Base-by-base conservation (phyloP, 2,113 vertebrate genomes). In the Scomber japonicus region DNA sequence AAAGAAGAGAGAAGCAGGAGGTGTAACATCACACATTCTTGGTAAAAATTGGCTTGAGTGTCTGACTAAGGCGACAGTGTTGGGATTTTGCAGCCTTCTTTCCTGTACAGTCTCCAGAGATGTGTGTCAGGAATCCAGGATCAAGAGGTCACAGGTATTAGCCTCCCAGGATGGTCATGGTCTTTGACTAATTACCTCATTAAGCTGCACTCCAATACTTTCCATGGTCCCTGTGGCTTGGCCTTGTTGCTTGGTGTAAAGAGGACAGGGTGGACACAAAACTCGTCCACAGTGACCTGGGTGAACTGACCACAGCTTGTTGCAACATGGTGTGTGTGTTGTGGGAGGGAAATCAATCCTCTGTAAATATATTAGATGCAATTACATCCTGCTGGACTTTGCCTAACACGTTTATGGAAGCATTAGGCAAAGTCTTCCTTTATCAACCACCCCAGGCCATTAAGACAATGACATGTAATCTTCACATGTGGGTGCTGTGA, bases 121-220 rank as follows among this genome's bases (percentile, higher is more conserved):
- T 45, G 46, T 84, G 88, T 88, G 91, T 90, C 85, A 91, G 89
- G 89, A 90, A 88, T 88, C 86, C 51, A 75, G 88, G 91, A 90
- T 93, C 91, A 92, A 89, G 92, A 91, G 92, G 93, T 94, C 92
- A 85, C 93, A 93, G 93, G 92, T 94, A 93, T 95, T 94, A 94
- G 88, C 93, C 91, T 93, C 87, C 85, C 49, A 84, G 90, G 91
- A 88, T 89, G 82, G 75, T 78, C 87, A 71, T 83, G 88, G 85
- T 90, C 89, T 94, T 93, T 93, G 91, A 93, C 92, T 95, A 95
- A 95, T 94, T 92, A 95, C 91, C 92, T 95, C 94, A 94, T 95
- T 95, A 94, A 88, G 91, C 78, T 48, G 80, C 72, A 74, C 88
- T 93, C 83, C 88, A 88, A 91, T 92, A 91, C 92, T 92, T 89